Conservation (phyloP, 1,140 invertebrate species). For the Ditylenchus dipsaci region DNA sequence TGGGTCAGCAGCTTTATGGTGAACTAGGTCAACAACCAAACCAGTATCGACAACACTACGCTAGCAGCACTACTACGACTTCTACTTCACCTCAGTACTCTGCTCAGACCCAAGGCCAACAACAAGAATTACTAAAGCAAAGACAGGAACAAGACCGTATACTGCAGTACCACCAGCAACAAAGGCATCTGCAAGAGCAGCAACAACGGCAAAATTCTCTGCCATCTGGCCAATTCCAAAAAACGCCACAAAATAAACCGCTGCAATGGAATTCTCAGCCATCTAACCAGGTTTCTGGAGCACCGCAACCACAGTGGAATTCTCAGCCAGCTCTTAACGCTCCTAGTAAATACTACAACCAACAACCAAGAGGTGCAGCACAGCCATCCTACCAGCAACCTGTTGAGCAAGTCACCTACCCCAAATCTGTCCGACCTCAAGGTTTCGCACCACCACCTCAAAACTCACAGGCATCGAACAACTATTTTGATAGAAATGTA, state of each 20-base stretch:
- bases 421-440: too few relatives aligned
- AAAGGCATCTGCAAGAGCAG: not conserved
- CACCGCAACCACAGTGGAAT: not conserved
- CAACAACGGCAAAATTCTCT: conserved; percentile 4
- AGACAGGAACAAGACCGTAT: not conserved
- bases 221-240: not conserved
- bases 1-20: not conserved
- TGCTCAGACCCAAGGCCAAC: not conserved
- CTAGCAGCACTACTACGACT: not conserved
- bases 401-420: too few relatives aligned
- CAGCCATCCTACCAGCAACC: too few relatives aligned
- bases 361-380: too few relatives aligned
- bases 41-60: not conserved
- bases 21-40: not conserved
- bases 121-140: not conserved
- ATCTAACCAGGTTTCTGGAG: too few relatives aligned
- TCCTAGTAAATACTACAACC: too few relatives aligned
- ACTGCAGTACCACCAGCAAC: not conserved
- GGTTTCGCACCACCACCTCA: too few relatives aligned
- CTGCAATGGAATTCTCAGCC: not conserved
- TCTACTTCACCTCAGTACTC: not conserved
- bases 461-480: too few relatives aligned
- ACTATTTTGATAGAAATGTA: not conserved
- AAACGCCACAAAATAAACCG: not conserved
- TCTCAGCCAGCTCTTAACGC: too few relatives aligned